Evolutionary conservation across 2,888 invertebrate genomes (phyloP), one percentile per base, ranked within the genome.

Genomic region (Diloba caeruleocephala): DNA sequence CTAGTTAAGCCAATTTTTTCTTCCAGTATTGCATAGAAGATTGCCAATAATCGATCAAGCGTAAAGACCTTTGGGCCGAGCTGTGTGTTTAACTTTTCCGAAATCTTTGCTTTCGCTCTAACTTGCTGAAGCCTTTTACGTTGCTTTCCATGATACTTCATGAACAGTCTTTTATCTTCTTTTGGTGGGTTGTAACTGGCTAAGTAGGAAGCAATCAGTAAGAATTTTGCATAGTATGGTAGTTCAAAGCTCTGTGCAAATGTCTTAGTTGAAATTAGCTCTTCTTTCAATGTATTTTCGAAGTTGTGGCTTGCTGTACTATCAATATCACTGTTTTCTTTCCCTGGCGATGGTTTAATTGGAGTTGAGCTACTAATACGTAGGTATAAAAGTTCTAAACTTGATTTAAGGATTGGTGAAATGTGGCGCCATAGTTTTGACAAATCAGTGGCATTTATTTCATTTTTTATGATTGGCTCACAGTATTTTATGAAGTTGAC

Each of bases 131-230:
- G 74, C 31, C 94, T 93, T 71, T 96, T 97, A n/a, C 94, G 94
- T 71, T 95, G 96, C 76, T 96, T 97, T 0, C 95, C 96, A 68
- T 96, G 96, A 71, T 95, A 88, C 88, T 98, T 98, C 85, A 97
- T 95, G 83, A 98, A 98, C 33, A 98, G 91, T 36, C 97, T 92
- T 78, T 97, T 97, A 82, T 99, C 99, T 68, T 97, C 96, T 71
- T 97, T 97, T 0, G 97, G 95, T 1, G 98, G 97, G 86, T 98
- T 98, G 84, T 98, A 97, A 23, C 98, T 98, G 0, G 98, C 98
- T 55, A 99, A 91, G 82, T 97, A 99, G 0, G 98, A 97, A 5
- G 98, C 98, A 17, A 99, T 97, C 2, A 99, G 90, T 25, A 99
- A 93, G 84, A 95, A 98, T 86, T 98, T 98, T 0, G 98, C 97